Evolutionary conservation across 2,888 invertebrate species (phyloP), one percentile per base, ranked within the genome.

Genomic region (Acronicta alni): DNA sequence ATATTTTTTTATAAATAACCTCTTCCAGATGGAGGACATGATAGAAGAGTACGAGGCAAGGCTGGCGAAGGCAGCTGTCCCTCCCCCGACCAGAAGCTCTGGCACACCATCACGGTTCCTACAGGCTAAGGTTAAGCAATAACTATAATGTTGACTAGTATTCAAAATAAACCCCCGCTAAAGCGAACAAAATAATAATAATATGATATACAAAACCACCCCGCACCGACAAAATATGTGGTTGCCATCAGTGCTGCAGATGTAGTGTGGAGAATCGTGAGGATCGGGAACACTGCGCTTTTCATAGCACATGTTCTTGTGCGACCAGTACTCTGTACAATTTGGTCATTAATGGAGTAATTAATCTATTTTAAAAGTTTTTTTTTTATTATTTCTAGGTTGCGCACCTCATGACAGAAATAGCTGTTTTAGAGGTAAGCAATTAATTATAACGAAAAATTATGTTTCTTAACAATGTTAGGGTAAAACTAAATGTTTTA

Each of bases 1-100:
- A 26, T 26, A 26, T 26, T 2, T 26, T 23, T 7, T 26, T 35
- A 35, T n/a, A 30, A 30, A 30, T 12, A 30, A 30, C 12, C 10
- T 30, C 26, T 20, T 56, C 10, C 14, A 93, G 93, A 91, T 89
- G 84, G 84, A 89, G 1, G 91, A 91, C 9, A 83, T 89, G 83
- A 66, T 60, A 1, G 90, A 92, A 53, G 92, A 92, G 37, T 89
- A 91, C 26, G 91, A 93, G 44, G 79, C 68, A n/a, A 72, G 73
- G 43, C 57, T 91, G 3, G 75, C 72, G 0, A 67, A 79, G 37
- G 63, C 55, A 3, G 41, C 59, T 0, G 66, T 57, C 0, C 62
- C 71, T 0, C 62, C 71, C 0, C 32, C 56, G 14, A 32, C 37
- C 12, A 20, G 58, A 0, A 60, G 52, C 4, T 52, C 62, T 0